A percentile compares a stretch with the other conserved stretches of the same genome.
Evolutionary conservation across 2,113 vertebrate species (phyloP).

Genomic region (Rhea pennata): DNA sequence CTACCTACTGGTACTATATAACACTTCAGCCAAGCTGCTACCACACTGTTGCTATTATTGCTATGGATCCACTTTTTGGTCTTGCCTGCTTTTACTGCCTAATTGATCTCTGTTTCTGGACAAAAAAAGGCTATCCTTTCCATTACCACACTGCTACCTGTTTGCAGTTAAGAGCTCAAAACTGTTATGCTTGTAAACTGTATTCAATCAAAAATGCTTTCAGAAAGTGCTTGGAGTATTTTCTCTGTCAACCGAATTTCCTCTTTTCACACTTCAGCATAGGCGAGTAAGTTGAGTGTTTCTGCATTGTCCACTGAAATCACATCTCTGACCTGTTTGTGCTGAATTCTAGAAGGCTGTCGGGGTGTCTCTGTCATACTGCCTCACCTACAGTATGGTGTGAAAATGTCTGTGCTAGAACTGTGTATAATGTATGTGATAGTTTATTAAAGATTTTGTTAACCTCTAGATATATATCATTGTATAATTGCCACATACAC

Average conservation of each 20-base stretch:
- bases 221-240: not conserved
- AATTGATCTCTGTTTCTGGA: not conserved
- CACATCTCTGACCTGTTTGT: not conserved
- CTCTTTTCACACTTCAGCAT: not conserved
- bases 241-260: not conserved
- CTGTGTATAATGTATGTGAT: not conserved
- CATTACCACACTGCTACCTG: not conserved
- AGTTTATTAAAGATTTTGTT: not conserved
- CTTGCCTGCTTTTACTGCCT: not conserved
- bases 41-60: not conserved
- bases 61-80: not conserved
- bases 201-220: not conserved
- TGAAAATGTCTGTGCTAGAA: not conserved
- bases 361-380: not conserved
- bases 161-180: fast-evolving
- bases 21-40: not conserved
- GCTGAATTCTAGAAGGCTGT: not conserved
- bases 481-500: not conserved
- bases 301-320: not conserved
- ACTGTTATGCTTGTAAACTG: not conserved
- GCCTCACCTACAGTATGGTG: not conserved
- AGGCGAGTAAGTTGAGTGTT: not conserved
- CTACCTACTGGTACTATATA: not conserved
- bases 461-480: not conserved
- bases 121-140: not conserved